A percentile compares a stretch with the other conserved stretches of the same genome.
These are phyloP conservation scores for Anoplopoma fimbria DNA, from an alignment of 2,113 vertebrate genomes.

Conservation along the genomic window DNA sequence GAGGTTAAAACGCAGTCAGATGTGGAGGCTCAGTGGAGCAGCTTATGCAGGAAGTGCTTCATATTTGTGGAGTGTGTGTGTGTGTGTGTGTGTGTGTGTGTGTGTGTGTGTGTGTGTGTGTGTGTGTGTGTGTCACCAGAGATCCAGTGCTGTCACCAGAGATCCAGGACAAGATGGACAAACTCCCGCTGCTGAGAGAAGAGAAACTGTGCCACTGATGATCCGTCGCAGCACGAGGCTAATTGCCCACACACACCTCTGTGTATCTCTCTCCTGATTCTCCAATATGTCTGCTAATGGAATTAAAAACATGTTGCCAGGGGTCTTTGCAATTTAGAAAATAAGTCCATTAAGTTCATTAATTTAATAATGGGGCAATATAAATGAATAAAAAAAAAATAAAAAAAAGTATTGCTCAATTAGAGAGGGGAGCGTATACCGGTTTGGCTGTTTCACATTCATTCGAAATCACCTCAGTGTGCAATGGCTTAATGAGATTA, in stretches of 20 bases:
- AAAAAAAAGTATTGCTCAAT: constrained; percentile 84
- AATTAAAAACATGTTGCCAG: constrained; percentile 80
- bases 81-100: neutral
- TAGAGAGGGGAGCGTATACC: constrained; percentile 69
- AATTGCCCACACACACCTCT: constrained; percentile 74
- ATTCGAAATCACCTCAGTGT: constrained; percentile 78
- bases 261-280: neutral
- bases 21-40: neutral
- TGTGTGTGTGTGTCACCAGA: too few species aligned
- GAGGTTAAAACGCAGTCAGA: neutral
- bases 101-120: constrained; percentile 28
- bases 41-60: neutral
- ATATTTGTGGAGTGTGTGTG: too few species aligned
- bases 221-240: constrained; percentile 74
- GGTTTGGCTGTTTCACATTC: constrained; percentile 77
- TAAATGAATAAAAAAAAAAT: constrained; percentile 84
- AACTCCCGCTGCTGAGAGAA: constrained; percentile 38
- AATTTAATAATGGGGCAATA: constrained; percentile 85
- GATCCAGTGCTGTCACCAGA: constrained; percentile 31
- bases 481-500: constrained; percentile 83
- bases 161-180: constrained; percentile 56
- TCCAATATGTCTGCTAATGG: constrained; percentile 72
- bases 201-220: constrained; percentile 67
- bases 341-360: constrained; percentile 84
- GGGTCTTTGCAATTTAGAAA: constrained; percentile 79